Percentiles rank a stretch among this genome's conserved stretches.
These are phyloP conservation scores for Pocillopora grandis DNA, from an alignment of 92 coral and sea anemone genomes.

Conservation along the genomic window DNA sequence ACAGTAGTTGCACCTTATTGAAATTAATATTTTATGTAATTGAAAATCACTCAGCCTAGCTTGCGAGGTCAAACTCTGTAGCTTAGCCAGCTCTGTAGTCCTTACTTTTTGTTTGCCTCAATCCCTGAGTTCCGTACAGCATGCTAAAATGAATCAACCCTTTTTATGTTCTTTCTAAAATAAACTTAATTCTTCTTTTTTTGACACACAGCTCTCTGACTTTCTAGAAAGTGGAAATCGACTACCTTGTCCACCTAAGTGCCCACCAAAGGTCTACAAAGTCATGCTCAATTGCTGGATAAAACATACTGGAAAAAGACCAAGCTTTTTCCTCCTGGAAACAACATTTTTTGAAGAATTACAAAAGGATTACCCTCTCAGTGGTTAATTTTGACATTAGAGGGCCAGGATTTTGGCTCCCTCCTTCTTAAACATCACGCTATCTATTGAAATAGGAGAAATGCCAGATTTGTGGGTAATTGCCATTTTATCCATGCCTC, in stretches of 20 bases:
- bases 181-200: background rate
- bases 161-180: background rate
- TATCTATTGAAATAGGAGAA: background rate
- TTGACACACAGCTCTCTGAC: conserved; percentile 48
- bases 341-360: background rate
- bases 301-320: conserved; percentile 45
- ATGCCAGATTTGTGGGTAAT: background rate
- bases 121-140: too few species aligned
- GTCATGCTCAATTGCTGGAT: conserved; percentile 78
- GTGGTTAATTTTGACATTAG: background rate
- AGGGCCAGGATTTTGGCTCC: background rate
- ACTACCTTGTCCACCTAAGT: conserved; percentile 61
- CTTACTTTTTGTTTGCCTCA: too few species aligned
- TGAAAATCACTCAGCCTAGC: too few species aligned
- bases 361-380: background rate
- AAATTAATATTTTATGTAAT: too few species aligned
- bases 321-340: conserved; percentile 52
- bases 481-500: background rate
- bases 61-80: too few species aligned
- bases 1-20: too few species aligned
- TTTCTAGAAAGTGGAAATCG: conserved; percentile 63
- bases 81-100: too few species aligned
- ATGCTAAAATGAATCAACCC: too few species aligned
- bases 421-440: background rate
- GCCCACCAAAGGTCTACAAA: conserved; percentile 68